Evolutionary conservation across 2,888 invertebrate species (phyloP).

Genomic region (Ectemnius cavifrons): DNA sequence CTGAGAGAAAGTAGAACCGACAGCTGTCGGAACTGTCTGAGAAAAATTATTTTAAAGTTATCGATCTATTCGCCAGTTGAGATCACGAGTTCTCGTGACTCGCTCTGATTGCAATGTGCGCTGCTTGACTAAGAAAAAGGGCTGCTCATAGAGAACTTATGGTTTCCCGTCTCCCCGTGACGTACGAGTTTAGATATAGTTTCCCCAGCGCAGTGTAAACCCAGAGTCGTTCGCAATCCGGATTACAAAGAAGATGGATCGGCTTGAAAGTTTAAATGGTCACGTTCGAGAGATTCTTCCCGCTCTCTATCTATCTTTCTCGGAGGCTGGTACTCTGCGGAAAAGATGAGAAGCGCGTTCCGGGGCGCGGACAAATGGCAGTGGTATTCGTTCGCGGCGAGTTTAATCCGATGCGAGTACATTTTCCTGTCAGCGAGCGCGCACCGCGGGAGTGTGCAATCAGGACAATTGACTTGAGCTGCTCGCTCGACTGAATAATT

Average conservation of each 20-base stretch:
- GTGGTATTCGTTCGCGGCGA: slow-evolving; percentile 4
- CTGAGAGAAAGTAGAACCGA: not conserved
- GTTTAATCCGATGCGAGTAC: slow-evolving; percentile 37
- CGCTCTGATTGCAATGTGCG: no score
- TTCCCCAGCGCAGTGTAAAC: not conserved
- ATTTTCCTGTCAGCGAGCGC: slow-evolving; percentile 53
- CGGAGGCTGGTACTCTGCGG: no score
- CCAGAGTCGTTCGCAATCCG: no score
- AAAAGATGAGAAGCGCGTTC: not conserved
- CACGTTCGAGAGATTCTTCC: not conserved
- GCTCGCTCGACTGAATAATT: slow-evolving; percentile 62
- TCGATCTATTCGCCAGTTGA: no score
- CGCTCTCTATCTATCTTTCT: no score
- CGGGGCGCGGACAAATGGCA: slow-evolving; percentile 1
- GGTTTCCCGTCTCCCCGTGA: no score
- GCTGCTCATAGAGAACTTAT: no score
- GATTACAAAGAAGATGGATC: slow-evolving; percentile 18
- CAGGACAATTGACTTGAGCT: slow-evolving; percentile 65
- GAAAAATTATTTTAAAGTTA: no score
- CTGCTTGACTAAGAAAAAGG: no score
- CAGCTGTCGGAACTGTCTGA: not conserved
- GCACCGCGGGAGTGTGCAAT: slow-evolving; percentile 60
- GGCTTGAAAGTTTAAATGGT: slow-evolving; percentile 8
- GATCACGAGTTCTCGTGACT: no score
- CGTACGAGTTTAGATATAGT: no score